phyloP scores from a whole-genome alignment of 2,113 vertebrate species.

The Tretioscincus oriximinensis region DNA sequence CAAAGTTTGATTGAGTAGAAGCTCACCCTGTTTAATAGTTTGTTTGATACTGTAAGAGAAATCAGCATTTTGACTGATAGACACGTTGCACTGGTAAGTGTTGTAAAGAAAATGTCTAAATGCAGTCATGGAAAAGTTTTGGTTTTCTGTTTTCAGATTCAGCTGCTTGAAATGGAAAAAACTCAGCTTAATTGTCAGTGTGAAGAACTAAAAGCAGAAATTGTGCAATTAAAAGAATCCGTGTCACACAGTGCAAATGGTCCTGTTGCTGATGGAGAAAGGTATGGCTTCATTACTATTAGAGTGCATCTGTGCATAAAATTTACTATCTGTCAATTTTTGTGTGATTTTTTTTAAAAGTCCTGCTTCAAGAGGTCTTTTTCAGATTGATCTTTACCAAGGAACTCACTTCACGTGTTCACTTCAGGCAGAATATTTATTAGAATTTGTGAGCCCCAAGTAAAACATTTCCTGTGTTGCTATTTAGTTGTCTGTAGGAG shows the following conservation, averaged over 20 bases:
- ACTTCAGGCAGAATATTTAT: not conserved
- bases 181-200: conserved; percentile 71
- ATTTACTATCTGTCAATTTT: not conserved
- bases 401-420: not conserved
- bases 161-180: conserved; percentile 76
- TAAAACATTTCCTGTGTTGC: not conserved
- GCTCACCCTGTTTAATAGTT: no score
- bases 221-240: conserved; percentile 75
- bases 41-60: no score
- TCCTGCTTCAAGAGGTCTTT: not conserved
- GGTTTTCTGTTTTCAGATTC: conserved; percentile 70
- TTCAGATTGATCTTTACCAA: not conserved
- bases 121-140: conserved; percentile 10
- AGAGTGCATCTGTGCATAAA: conserved; percentile 33
- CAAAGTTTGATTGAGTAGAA: no score
- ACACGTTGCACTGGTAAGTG: no score
- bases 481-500: not conserved
- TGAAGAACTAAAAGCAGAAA: conserved; percentile 78
- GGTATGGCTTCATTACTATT: conserved; percentile 68
- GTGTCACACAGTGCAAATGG: conserved; percentile 63
- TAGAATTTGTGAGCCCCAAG: not conserved
- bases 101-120: no score
- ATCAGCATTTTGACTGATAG: no score
- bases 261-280: conserved; percentile 74
- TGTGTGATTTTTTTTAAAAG: not conserved